Evolutionary conservation across 2,113 vertebrate species (phyloP).

Genomic region (Tragelaphus buxtoni): DNA sequence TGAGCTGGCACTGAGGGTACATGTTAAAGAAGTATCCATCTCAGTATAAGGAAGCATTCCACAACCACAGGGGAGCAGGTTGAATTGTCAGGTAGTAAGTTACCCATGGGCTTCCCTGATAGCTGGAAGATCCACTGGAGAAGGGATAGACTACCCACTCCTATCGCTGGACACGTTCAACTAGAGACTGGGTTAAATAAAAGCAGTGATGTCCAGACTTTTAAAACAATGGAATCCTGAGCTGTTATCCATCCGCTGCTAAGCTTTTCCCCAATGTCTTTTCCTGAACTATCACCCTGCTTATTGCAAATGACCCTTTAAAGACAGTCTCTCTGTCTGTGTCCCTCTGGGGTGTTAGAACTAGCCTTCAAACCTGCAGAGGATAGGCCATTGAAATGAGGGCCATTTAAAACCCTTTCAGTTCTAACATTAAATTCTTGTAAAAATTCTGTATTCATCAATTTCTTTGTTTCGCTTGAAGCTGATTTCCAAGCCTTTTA

Average conservation of each 20-base stretch:
- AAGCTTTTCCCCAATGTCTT: background rate
- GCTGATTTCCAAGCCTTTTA: background rate
- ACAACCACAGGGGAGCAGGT: background rate
- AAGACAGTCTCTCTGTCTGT: background rate
- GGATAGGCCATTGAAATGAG: background rate
- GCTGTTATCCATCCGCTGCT: background rate
- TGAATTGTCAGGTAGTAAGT: background rate
- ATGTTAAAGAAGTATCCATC: background rate
- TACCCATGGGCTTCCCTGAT: background rate
- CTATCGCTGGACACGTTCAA: background rate
- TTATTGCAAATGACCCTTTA: background rate
- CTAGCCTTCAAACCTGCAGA: background rate
- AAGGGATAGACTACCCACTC: background rate
- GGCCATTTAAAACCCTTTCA: background rate
- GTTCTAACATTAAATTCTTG: background rate
- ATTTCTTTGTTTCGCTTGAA: background rate
- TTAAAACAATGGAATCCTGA: background rate
- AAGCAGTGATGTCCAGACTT: background rate
- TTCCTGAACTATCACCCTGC: background rate
- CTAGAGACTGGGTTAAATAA: background rate
- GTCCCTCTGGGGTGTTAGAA: background rate
- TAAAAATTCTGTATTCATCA: background rate
- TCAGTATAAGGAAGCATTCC: background rate
- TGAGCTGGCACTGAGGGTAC: background rate
- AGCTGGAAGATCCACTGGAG: background rate